Conservation (phyloP, 1,140 invertebrate genomes). For the Zelostemma sp. region DNA sequence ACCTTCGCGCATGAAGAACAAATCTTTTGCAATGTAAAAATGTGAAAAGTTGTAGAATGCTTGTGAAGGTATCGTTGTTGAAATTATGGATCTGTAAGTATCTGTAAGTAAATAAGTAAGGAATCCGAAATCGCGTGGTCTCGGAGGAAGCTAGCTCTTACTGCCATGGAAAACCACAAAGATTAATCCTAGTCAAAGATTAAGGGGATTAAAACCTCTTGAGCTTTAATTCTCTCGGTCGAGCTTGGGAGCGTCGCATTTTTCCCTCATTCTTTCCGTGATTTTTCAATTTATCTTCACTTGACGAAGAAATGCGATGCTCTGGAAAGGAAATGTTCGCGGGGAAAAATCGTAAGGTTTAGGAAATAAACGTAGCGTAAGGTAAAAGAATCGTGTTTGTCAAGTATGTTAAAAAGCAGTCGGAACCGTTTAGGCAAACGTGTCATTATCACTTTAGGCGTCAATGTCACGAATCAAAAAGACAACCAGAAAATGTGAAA, state of each 20-base stretch:
- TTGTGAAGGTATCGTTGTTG: slow-evolving; percentile 36
- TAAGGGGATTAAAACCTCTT: slow-evolving; percentile 24
- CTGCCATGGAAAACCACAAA: slow-evolving; percentile 58
- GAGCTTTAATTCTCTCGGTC: slow-evolving; percentile 30
- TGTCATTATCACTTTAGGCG: slow-evolving; percentile 7
- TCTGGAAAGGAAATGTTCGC: slow-evolving; percentile 17
- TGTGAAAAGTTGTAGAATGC: background rate
- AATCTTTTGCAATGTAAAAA: too few species aligned
- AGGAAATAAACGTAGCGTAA: slow-evolving; percentile 24
- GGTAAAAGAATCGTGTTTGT: slow-evolving; percentile 15
- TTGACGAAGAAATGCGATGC: too few species aligned
- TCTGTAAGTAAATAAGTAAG: slow-evolving; percentile 55
- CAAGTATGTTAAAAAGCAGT: slow-evolving; percentile 23
- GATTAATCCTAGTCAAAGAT: slow-evolving; percentile 36
- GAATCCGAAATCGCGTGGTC: slow-evolving; percentile 47
- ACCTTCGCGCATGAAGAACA: too few species aligned
- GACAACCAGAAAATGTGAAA: background rate
- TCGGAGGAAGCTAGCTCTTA: slow-evolving; percentile 65
- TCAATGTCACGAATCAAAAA: background rate
- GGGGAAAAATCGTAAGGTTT: slow-evolving; percentile 16
- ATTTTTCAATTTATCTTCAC: slow-evolving; percentile 15
- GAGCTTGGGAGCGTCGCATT: background rate
- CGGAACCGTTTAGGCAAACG: slow-evolving; percentile 16
- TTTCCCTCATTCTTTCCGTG: slow-evolving; percentile 1
- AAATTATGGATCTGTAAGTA: slow-evolving; percentile 54